These are phyloP conservation scores for Zhengitettix transpicula DNA, from an alignment of 2,888 invertebrate genomes.

Conservation along the genomic window DNA sequence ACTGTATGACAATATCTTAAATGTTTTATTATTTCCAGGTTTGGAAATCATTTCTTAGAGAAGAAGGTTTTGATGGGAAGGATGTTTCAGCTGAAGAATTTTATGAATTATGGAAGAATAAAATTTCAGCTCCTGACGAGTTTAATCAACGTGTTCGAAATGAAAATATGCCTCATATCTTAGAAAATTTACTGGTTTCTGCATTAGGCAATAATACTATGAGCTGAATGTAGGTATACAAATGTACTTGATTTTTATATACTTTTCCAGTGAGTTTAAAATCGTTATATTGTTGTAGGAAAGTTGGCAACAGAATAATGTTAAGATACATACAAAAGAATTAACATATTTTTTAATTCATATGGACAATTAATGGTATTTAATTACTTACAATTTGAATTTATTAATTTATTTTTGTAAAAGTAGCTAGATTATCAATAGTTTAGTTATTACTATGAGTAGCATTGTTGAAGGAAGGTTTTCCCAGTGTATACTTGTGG, in stretches of 20 bases:
- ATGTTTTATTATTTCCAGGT: conserved; percentile 21
- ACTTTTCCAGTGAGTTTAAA: not conserved
- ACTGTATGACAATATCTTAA: too few relatives aligned
- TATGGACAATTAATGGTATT: too few relatives aligned
- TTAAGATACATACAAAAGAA: too few relatives aligned
- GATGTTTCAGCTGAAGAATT: conserved; percentile 29
- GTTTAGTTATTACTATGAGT: too few relatives aligned
- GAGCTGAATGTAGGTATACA: too few relatives aligned
- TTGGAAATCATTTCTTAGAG: conserved; percentile 30
- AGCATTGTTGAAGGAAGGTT: too few relatives aligned
- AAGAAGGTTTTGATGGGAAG: conserved; percentile 19
- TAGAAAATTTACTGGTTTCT: not conserved
- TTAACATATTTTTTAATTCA: too few relatives aligned
- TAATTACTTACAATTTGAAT: too few relatives aligned
- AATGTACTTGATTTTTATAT: not conserved
- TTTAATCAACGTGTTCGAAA: conserved; percentile 1
- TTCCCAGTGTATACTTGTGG: too few relatives aligned
- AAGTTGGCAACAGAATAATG: too few relatives aligned
- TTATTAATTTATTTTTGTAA: too few relatives aligned
- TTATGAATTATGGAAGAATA: conserved; percentile 28
- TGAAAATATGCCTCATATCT: not conserved
- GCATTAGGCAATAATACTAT: not conserved
- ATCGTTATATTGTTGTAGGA: not conserved
- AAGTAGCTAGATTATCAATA: too few relatives aligned
- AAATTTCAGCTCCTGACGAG: conserved; percentile 5